Percentiles rank a stretch among this genome's conserved stretches.
Evolutionary conservation across 2,888 invertebrate species (phyloP).

Genomic region (Cerastis rubricosa): DNA sequence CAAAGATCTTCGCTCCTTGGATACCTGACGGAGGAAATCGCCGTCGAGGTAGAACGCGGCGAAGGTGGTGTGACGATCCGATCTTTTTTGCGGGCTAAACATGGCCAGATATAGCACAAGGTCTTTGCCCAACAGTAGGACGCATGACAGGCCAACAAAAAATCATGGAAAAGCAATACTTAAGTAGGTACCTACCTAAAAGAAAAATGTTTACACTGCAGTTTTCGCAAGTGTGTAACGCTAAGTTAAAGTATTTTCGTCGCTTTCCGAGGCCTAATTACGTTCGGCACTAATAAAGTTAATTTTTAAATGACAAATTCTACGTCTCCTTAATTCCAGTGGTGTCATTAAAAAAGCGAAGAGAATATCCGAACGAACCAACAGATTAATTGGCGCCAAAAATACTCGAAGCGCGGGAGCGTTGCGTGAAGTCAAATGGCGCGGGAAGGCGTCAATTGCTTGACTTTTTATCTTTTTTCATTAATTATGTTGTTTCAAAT

Average conservation of each 20-base stretch:
- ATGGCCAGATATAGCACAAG: too few species aligned
- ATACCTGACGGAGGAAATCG: too few species aligned
- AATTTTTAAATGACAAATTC: conserved; percentile 24
- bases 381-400: conserved; percentile 82
- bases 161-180: not conserved
- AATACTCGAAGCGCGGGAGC: conserved; percentile 76
- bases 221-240: not conserved
- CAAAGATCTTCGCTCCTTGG: too few species aligned
- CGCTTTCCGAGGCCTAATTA: not conserved
- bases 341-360: conserved; percentile 50
- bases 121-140: too few species aligned
- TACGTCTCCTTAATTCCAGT: conserved; percentile 9
- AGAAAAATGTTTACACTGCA: not conserved
- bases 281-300: not conserved
- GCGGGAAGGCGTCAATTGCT: conserved; percentile 83
- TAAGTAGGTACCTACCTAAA: not conserved
- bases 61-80: too few species aligned
- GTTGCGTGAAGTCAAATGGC: conserved; percentile 82
- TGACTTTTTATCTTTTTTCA: conserved; percentile 74
- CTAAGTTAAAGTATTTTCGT: not conserved
- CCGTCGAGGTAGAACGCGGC: too few species aligned
- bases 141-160: too few species aligned
- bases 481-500: conserved; percentile 71
- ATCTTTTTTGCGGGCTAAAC: too few species aligned
- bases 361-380: conserved; percentile 60